Evolutionary conservation across 2,888 invertebrate genomes (phyloP), one percentile per base, ranked within the genome.

Genomic region (Scrobipalpa costella): DNA sequence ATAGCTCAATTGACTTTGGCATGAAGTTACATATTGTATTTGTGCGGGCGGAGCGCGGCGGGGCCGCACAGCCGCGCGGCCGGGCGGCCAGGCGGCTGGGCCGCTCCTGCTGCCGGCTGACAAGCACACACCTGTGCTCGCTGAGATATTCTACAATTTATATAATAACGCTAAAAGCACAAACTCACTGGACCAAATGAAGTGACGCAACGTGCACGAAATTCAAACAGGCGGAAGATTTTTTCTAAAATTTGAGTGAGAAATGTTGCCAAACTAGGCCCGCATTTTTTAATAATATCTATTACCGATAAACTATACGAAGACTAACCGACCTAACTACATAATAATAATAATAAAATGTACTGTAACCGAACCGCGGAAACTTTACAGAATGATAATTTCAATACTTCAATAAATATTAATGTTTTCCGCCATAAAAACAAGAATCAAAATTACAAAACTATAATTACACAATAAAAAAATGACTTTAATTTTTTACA

Each of bases 1-100:
- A 84, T 88, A 90, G 88, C 90, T 89, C 89, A 90, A 91, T 91
- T 91, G 90, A 90, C 90, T 91, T 91, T 91, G 90, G 90, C 90
- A 90, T 91, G 86, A 86, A 86, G 81, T 87, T 83, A 86, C 84
- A 87, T 79, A 44, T 15, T 76, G 80, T 83, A 81, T 89, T 88
- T 89, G 89, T 88, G 89, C 88, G 75, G 80, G 75, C 74, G 80
- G 71, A 27, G 27, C 33, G 60, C 33, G 38, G 63, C 34, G 47
- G 50, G 63, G 21, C 50, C 19, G 50, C 50, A 19, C 6, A 2
- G 0, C 21, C 21, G 50, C 50, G 27, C 13, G 6, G 21, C 13
- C 19, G 7, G 9, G n/a, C n/a, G n/a, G n/a, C n/a, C n/a, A n/a
- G n/a, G 27, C 13, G 6, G 21, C 13, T 9, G 7, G 9, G 13